Evolutionary conservation across 1,140 invertebrate genomes (phyloP).

Genomic region (Amphibalanus amphitrite): DNA sequence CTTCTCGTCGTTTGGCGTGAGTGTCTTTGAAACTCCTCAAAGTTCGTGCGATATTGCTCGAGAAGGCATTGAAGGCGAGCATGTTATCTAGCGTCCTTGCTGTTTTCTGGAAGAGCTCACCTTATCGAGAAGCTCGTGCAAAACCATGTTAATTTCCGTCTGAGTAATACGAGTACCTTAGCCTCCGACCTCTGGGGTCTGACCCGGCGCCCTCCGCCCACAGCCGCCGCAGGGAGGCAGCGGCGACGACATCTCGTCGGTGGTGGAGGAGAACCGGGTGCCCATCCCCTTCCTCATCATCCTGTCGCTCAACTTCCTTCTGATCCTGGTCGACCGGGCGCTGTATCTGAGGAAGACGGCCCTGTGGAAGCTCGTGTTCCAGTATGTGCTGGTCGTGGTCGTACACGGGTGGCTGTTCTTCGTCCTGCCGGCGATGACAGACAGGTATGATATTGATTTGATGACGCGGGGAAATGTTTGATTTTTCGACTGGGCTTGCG

Average conservation of each 20-base stretch:
- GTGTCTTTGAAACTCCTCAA: too few species aligned
- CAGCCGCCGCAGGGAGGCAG: conserved; percentile 3
- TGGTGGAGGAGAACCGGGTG: conserved; percentile 75
- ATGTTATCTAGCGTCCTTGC: too few species aligned
- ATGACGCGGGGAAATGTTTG: too few species aligned
- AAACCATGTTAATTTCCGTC: too few species aligned
- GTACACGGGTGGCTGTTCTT: conserved; percentile 98
- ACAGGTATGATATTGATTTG: conserved; percentile 39
- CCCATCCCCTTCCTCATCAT: conserved; percentile 90
- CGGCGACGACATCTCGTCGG: conserved; percentile 3
- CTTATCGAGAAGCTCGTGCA: too few species aligned
- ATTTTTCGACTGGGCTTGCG: too few species aligned
- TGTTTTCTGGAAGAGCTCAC: too few species aligned
- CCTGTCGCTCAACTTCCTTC: conserved; percentile 77
- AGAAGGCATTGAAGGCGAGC: too few species aligned
- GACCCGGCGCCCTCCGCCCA: too few species aligned
- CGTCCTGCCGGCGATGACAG: conserved; percentile 76
- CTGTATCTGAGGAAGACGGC: conserved; percentile 92
- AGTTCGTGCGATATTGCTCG: too few species aligned
- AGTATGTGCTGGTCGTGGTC: conserved; percentile 75
- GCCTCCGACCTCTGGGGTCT: too few species aligned
- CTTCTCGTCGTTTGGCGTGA: conserved; percentile 85
- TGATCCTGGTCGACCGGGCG: conserved; percentile 89
- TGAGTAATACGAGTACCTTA: too few species aligned
- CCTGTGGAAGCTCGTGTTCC: conserved; percentile 80